Conservation (phyloP, 2,888 invertebrate species). For the Trissolcus brochymenae region DNA sequence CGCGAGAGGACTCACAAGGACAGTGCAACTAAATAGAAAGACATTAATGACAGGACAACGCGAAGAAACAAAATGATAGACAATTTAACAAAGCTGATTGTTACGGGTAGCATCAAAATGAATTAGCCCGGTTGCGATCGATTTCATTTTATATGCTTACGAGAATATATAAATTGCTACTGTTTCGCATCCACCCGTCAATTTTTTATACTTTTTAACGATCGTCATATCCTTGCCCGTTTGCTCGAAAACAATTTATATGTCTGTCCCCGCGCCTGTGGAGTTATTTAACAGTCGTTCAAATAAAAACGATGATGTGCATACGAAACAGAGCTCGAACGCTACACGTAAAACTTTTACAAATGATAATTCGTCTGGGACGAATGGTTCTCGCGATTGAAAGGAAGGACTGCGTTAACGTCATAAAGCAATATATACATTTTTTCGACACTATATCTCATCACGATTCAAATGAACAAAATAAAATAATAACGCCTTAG, state of each 20-base stretch:
- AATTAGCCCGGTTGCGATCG: conserved; percentile 58
- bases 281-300: conserved; percentile 50
- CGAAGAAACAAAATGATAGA: conserved; percentile 38
- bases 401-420: conserved; percentile 47
- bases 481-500: conserved; percentile 65
- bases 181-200: conserved; percentile 49
- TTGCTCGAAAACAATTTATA: conserved; percentile 53
- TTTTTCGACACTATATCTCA: conserved; percentile 47
- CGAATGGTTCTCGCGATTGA: conserved; percentile 31
- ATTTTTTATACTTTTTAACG: conserved; percentile 57
- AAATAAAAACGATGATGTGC: conserved; percentile 40
- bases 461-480: conserved; percentile 29
- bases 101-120: conserved; percentile 61
- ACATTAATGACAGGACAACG: conserved; percentile 47
- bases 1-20: conserved; percentile 18
- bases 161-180: conserved; percentile 46
- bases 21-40: conserved; percentile 25
- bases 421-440: conserved; percentile 57
- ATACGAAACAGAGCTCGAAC: conserved; percentile 47
- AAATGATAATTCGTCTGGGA: conserved; percentile 36
- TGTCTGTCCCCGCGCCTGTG: conserved; percentile 47
- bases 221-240: conserved; percentile 57
- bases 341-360: conserved; percentile 8
- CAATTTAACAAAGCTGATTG: conserved; percentile 50
- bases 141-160: conserved; percentile 60